These are phyloP conservation scores for Darevskia nairensis DNA, from an alignment of 2,797 vertebrate species.

Conservation along the genomic window DNA sequence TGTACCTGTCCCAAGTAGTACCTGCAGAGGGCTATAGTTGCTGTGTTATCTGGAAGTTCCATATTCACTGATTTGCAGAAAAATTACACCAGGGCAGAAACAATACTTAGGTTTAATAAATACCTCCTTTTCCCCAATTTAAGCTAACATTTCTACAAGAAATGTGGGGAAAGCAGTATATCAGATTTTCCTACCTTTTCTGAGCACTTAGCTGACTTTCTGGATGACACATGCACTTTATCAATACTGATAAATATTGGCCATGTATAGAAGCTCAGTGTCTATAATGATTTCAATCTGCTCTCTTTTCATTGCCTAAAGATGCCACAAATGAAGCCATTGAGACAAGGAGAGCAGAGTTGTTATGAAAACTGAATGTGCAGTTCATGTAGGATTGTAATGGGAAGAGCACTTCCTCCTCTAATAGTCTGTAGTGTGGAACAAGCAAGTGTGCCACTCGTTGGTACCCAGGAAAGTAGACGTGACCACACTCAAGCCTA, in stretches of 20 bases:
- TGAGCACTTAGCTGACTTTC: conserved; percentile 64
- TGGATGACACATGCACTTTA: conserved; percentile 64
- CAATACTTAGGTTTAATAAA: neutral
- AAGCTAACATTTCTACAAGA: neutral
- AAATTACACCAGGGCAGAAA: neutral
- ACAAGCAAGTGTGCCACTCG: neutral
- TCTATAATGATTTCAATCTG: conserved; percentile 69
- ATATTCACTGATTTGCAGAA: neutral
- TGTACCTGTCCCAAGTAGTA: too few species aligned
- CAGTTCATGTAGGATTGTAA: neutral
- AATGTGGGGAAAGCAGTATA: conserved; percentile 45
- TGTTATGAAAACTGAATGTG: conserved; percentile 45
- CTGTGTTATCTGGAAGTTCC: neutral
- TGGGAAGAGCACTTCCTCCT: neutral
- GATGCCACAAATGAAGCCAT: conserved; percentile 56
- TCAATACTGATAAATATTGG: conserved; percentile 65
- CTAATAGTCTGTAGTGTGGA: neutral
- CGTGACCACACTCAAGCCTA: neutral
- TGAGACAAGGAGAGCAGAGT: conserved; percentile 62
- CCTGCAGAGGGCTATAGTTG: neutral
- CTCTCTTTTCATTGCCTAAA: conserved; percentile 63
- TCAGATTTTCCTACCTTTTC: conserved; percentile 64
- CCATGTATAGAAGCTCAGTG: conserved; percentile 52
- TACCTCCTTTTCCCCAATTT: neutral
- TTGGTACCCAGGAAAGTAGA: neutral